A percentile compares a stretch with the other conserved stretches of the same genome.
Conservation (phyloP, 1,140 invertebrate genomes). For the Drosophila novamexicana region DNA sequence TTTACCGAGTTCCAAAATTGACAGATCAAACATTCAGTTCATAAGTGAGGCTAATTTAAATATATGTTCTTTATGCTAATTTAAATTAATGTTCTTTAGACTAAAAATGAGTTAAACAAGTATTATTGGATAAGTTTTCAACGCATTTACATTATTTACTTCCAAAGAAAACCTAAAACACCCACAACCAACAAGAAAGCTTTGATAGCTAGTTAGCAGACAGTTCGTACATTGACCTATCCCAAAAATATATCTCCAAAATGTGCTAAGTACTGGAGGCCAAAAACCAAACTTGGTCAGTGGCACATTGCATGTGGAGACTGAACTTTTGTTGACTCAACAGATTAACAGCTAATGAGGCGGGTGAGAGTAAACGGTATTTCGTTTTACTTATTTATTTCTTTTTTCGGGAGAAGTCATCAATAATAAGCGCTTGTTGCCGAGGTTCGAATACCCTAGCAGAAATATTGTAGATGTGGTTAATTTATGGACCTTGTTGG, state of each 20-base stretch:
- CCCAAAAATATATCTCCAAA: conserved; percentile 53
- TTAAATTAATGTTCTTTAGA: no score
- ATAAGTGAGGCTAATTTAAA: no score
- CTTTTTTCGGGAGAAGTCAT: conserved; percentile 17
- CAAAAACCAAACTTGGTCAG: conserved; percentile 62
- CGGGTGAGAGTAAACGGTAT: conserved; percentile 30
- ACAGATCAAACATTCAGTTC: no score
- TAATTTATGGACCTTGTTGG: no score
- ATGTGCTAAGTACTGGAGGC: conserved; percentile 56
- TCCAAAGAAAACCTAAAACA: not conserved
- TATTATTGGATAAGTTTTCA: not conserved
- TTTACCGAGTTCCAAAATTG: no score
- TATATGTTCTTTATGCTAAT: no score
- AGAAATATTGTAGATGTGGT: no score
- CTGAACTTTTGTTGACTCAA: conserved; percentile 68
- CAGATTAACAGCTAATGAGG: conserved; percentile 71
- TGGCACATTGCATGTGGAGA: conserved; percentile 45
- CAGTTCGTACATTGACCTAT: conserved; percentile 61
- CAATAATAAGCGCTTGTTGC: conserved; percentile 64
- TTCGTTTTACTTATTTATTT: conserved; percentile 31
- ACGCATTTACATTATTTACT: not conserved
- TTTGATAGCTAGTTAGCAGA: not conserved
- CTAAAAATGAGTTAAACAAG: not conserved
- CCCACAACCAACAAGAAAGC: conserved; percentile 14
- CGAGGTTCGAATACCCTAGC: not conserved